phyloP scores from a whole-genome alignment of 2,113 vertebrate species.

The Neofelis nebulosa region DNA sequence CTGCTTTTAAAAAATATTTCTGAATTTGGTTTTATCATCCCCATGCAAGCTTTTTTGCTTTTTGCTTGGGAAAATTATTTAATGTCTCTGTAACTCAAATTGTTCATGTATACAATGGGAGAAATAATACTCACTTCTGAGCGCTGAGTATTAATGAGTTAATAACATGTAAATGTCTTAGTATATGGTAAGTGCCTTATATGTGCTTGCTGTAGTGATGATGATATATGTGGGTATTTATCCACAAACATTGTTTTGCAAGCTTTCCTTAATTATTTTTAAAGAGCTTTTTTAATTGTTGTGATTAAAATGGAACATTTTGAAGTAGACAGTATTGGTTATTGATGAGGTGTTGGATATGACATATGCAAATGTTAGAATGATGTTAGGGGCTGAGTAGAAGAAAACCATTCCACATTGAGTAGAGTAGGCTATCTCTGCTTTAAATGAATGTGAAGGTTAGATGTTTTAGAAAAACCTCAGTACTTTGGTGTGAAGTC shows the following conservation, averaged over 20 bases:
- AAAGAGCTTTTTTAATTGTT: background rate
- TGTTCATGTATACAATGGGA: background rate
- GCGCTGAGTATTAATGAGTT: background rate
- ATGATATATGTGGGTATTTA: background rate
- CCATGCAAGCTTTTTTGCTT: background rate
- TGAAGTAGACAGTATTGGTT: background rate
- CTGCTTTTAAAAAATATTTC: background rate
- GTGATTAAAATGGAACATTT: slow-evolving; percentile 17
- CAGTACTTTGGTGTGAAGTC: background rate
- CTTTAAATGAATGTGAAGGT: background rate
- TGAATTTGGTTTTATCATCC: slow-evolving; percentile 5
- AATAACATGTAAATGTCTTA: background rate
- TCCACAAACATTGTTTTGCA: background rate
- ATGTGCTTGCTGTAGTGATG: background rate
- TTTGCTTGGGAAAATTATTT: background rate
- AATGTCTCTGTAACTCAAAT: background rate
- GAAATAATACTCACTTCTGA: background rate
- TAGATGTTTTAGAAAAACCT: background rate
- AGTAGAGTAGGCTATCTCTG: background rate
- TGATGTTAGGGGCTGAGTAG: background rate
- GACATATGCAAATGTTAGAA: background rate
- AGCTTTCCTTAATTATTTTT: background rate
- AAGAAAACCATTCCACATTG: background rate
- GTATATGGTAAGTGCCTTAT: background rate
- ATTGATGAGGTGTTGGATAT: background rate